A percentile compares a stretch with the other conserved stretches of the same genome.
phyloP scores from a whole-genome alignment of 1,140 invertebrate species.

The Cyrtorhinus lividipennis region DNA sequence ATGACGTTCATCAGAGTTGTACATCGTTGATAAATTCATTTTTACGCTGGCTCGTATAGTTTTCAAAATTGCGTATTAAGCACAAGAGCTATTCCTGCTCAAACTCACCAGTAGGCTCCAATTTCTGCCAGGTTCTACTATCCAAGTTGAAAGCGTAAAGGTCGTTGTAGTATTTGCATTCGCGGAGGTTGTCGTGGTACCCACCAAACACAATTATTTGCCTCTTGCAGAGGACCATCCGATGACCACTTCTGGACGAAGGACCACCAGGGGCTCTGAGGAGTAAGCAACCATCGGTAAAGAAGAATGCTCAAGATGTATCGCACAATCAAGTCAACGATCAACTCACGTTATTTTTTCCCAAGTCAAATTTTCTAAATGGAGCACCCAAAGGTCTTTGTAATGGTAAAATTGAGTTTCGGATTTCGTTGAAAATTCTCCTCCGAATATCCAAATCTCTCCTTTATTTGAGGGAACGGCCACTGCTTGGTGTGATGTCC shows the following conservation, averaged over 20 bases:
- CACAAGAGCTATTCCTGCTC: neutral
- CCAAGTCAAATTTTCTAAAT: slow-evolving; percentile 67
- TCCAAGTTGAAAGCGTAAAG: slow-evolving; percentile 68
- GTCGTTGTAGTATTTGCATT: slow-evolving; percentile 85
- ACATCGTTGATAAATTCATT: no score
- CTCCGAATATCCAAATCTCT: slow-evolving; percentile 76
- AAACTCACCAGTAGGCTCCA: slow-evolving; percentile 44
- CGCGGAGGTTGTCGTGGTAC: slow-evolving; percentile 74
- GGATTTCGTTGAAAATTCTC: slow-evolving; percentile 78
- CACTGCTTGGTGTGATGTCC: slow-evolving; percentile 76
- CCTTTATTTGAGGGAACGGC: slow-evolving; percentile 53
- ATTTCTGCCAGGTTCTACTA: slow-evolving; percentile 61
- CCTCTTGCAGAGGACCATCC: slow-evolving; percentile 69
- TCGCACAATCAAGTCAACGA: neutral
- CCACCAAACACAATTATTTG: slow-evolving; percentile 79
- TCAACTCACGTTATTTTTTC: slow-evolving; percentile 55
- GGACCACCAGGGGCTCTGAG: slow-evolving; percentile 53
- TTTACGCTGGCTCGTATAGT: no score
- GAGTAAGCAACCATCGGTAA: neutral
- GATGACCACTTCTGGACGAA: slow-evolving; percentile 72
- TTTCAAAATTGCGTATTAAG: no score
- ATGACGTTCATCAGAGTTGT: neutral
- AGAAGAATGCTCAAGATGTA: neutral
- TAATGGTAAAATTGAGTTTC: slow-evolving; percentile 91
- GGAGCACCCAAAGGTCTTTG: slow-evolving; percentile 79